Evolutionary conservation across 2,797 vertebrate species (phyloP).

Genomic region (Etheostoma perlongum): DNA sequence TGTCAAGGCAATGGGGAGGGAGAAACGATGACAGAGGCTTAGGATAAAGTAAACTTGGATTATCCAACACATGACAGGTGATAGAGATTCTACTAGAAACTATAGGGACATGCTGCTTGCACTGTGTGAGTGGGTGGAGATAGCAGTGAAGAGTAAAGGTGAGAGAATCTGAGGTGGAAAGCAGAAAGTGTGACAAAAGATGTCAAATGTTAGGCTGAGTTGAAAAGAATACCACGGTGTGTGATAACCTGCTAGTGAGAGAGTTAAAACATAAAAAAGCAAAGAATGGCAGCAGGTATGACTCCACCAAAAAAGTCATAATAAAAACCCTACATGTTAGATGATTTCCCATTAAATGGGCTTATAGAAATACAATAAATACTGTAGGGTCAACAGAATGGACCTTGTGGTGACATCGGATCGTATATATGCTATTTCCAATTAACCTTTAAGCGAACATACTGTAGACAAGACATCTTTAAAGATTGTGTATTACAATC

Average conservation of each 20-base stretch:
- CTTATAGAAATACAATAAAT: constrained; percentile 4
- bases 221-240: constrained; percentile 43
- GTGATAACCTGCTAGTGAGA: constrained; percentile 17
- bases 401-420: neutral
- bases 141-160: constrained; percentile 53
- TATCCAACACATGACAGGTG: constrained; percentile 72
- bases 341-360: neutral
- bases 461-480: neutral
- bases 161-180: constrained; percentile 59
- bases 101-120: constrained; percentile 47
- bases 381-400: neutral
- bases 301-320: neutral
- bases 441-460: too few species aligned
- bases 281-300: constrained; percentile 3
- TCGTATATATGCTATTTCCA: neutral
- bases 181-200: constrained; percentile 63
- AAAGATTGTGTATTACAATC: constrained; percentile 8
- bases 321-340: neutral
- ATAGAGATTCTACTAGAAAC: constrained; percentile 62
- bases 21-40: constrained; percentile 71
- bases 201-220: constrained; percentile 60
- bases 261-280: constrained; percentile 20
- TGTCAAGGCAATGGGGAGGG: constrained; percentile 56
- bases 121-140: constrained; percentile 42
- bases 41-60: constrained; percentile 80